A percentile compares a stretch with the other conserved stretches of the same genome.
These are phyloP conservation scores for Micromussa lordhowensis DNA, from an alignment of 92 coral and sea anemone species.

Conservation along the genomic window DNA sequence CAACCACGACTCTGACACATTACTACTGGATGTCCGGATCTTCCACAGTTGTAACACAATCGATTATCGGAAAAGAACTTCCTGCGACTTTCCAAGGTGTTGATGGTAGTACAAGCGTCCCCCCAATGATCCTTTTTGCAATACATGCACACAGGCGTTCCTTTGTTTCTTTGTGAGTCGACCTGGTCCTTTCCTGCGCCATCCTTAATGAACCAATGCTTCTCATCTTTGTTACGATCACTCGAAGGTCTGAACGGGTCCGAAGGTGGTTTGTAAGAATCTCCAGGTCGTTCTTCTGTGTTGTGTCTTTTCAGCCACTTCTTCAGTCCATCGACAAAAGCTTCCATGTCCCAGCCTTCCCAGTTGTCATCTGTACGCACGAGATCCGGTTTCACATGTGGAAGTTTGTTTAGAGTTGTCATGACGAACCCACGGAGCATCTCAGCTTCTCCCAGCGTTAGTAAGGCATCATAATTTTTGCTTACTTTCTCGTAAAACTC, in stretches of 20 bases:
- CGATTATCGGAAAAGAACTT: conserved; percentile 57
- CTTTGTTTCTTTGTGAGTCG: conserved; percentile 13
- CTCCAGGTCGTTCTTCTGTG: conserved; percentile 12
- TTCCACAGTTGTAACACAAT: conserved; percentile 69
- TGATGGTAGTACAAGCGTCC: conserved; percentile 4
- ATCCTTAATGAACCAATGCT: conserved; percentile 20
- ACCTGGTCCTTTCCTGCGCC: conserved; percentile 4
- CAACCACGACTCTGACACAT: conserved; percentile 60
- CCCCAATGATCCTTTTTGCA: conserved; percentile 53
- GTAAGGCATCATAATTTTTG: conserved; percentile 64
- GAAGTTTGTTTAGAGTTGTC: conserved; percentile 61
- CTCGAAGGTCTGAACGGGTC: neutral
- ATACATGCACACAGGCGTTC: conserved; percentile 33
- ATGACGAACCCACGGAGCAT: conserved; percentile 58
- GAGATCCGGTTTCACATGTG: conserved; percentile 59
- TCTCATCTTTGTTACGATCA: neutral
- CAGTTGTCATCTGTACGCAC: conserved; percentile 64
- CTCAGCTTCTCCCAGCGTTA: conserved; percentile 48
- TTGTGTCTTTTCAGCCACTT: conserved; percentile 54
- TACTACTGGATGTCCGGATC: conserved; percentile 55
- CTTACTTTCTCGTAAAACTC: conserved; percentile 68
- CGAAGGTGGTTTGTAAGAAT: neutral
- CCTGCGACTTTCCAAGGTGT: conserved; percentile 49
- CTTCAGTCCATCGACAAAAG: neutral
- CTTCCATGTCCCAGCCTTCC: conserved; percentile 60